These are phyloP conservation scores for Danio jaintianensis DNA, from an alignment of 2,797 vertebrate genomes.

Conservation along the genomic window DNA sequence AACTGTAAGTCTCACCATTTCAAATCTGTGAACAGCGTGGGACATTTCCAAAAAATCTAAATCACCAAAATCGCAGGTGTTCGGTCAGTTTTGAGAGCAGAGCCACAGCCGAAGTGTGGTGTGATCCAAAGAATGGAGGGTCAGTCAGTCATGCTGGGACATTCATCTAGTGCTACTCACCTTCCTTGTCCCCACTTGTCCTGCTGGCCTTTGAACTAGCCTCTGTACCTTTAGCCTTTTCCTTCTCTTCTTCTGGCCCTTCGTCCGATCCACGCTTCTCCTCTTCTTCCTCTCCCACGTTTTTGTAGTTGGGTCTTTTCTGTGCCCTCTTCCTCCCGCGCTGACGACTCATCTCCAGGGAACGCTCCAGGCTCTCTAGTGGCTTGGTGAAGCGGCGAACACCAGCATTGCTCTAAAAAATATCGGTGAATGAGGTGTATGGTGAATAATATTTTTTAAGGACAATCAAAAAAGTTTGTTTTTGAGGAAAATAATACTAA, in stretches of 20 bases:
- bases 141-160: constrained; percentile 56
- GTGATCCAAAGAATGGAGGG: constrained; percentile 45
- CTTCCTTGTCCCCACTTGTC: constrained; percentile 94
- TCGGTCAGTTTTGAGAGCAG: constrained; percentile 56
- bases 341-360: constrained; percentile 93
- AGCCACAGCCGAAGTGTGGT: constrained; percentile 41
- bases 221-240: constrained; percentile 93
- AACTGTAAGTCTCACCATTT: background rate
- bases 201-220: constrained; percentile 88
- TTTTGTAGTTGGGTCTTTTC: constrained; percentile 98
- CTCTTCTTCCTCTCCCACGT: constrained; percentile 94
- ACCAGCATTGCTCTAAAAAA: constrained; percentile 81
- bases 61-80: background rate
- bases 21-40: background rate
- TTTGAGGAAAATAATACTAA: background rate
- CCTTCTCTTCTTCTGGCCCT: constrained; percentile 85
- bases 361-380: constrained; percentile 91
- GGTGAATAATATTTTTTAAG: background rate
- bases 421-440: background rate
- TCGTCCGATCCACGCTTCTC: constrained; percentile 86
- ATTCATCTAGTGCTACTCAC: constrained; percentile 79
- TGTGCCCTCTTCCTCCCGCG: constrained; percentile 90
- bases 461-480: background rate
- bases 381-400: constrained; percentile 94
- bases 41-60: background rate